Base-by-base conservation (phyloP, 2,888 invertebrate genomes). In the Polylopha cassiicola region DNA sequence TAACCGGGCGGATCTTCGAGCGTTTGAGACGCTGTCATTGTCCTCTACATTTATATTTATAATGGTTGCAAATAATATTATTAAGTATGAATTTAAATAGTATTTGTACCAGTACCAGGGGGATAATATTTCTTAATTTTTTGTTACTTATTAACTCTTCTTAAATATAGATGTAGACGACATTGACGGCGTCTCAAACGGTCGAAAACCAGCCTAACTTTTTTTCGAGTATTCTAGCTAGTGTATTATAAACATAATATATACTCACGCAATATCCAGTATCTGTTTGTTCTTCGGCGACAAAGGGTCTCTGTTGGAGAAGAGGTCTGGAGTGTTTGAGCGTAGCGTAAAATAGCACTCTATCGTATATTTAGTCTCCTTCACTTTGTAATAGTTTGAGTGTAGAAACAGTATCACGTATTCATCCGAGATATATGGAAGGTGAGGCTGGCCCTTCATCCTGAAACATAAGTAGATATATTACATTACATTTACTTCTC, bases 321-420 rank as follows among this genome's bases (percentile, higher is more conserved):
- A 91, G 24, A 91, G 61, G 20, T 88, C 87, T 0, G 90, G 88
- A 0, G 87, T 79, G 50, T 82, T 87, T 1, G 87, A 82, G 22
- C 89, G 74, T 8, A 90, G 68, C 0, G 89, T 88, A 74, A 89
- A 90, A 61, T 86, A 86, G 48, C 75, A 74, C 48, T 85, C 85
- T 30, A 85, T 82, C 1, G 85, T 85, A 8, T 81, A 80, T 41
- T 82, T 82, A 6, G 84, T 79, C 65, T 82, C 82, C 44, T 81
- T 81, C 36, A 76, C 65, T 48, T 82, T 81, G 60, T 74, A 82
- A 61, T 80, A 82, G 64, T 84, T 84, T 39, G 90, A 89, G 71
- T 91, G 90, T 4, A 90, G 80, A 69, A 91, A 91, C 48, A 90
- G 72, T 52, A 88, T 73, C 43, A 90, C 73, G 70, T 87, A 89